Percentiles rank a stretch among this genome's conserved stretches.
phyloP scores from a whole-genome alignment of 2,888 invertebrate genomes.

The Nysson spinosus region DNA sequence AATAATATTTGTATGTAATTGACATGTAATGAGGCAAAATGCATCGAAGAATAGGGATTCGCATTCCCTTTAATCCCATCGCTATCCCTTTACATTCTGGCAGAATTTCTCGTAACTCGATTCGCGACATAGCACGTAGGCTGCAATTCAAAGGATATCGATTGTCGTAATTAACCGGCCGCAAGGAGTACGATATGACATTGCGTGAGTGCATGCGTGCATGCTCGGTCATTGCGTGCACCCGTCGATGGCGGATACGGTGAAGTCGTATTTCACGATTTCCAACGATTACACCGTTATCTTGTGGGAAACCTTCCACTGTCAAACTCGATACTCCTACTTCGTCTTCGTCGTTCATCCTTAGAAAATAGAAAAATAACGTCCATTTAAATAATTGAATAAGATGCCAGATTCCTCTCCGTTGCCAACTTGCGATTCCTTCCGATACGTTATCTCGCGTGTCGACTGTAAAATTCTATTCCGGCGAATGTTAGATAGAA shows the following conservation, averaged over 20 bases:
- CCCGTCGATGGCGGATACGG: constrained; percentile 11
- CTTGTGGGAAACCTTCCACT: constrained; percentile 9
- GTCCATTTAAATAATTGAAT: neutral
- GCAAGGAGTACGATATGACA: constrained; percentile 37
- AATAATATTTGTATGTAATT: no score
- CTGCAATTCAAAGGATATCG: constrained; percentile 55
- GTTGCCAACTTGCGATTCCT: no score
- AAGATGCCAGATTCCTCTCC: no score
- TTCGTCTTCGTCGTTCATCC: neutral
- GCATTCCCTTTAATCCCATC: constrained; percentile 10
- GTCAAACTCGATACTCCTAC: constrained; percentile 1
- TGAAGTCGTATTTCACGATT: constrained; percentile 26
- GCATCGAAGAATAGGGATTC: constrained; percentile 10
- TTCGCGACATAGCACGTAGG: constrained; percentile 33
- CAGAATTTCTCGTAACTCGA: constrained; percentile 27
- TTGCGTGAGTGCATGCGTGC: constrained; percentile 44
- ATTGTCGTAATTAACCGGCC: constrained; percentile 61
- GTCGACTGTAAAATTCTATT: constrained; percentile 1
- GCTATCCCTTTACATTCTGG: constrained; percentile 13
- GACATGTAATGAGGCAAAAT: no score
- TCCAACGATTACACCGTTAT: constrained; percentile 13
- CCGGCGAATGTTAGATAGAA: neutral
- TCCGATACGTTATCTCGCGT: no score
- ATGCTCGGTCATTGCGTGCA: constrained; percentile 29
- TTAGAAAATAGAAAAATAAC: neutral